Base-by-base conservation (phyloP, 2,888 invertebrate genomes). In the Erebia palarica region DNA sequence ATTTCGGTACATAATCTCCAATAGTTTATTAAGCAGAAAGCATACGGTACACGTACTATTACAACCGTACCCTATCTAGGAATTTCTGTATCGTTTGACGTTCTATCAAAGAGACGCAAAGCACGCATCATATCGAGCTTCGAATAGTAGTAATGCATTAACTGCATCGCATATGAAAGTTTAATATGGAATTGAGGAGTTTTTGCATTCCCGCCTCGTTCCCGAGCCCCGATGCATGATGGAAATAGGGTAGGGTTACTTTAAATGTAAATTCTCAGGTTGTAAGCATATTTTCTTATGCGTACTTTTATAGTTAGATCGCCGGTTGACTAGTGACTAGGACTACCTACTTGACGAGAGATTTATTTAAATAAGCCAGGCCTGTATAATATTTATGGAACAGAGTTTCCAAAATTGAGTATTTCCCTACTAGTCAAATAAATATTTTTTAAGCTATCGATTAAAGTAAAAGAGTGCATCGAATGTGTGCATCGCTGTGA, bases 41-140 rank as follows among this genome's bases (percentile, higher is more conserved):
- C n/a, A n/a, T n/a, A n/a, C n/a, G n/a, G n/a, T n/a, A n/a, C n/a
- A n/a, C n/a, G n/a, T 21, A 21, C 3, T 27, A 27, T 4, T 27
- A 27, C 27, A 1, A 4, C 4, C 3, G 4, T 3, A 4, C 2
- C 27, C 27, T 53, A 10, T 53, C 18, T 55, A 55, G 53, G 4
- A 3, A 16, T 18, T 18, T 18, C 2, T 16, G 18, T 55, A 16
- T 53, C 16, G 18, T 16, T 7, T 1, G 53, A 10, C 36, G 7
- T 36, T 8, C 3, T 16, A 55, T 10, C 16, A 18, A 27, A 65
- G 65, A 65, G 27, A 36, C 53, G 53, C 65, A n/a, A 53, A 80
- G 80, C 82, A 81, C 79, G 83, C 82, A 74, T 72, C 76, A 82
- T 84, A 86, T 86, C 84, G 84, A 81, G 80, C 79, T 80, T 81